Evolutionary conservation across 2,797 vertebrate species (phyloP).

Genomic region (Phalloptychus januarius): DNA sequence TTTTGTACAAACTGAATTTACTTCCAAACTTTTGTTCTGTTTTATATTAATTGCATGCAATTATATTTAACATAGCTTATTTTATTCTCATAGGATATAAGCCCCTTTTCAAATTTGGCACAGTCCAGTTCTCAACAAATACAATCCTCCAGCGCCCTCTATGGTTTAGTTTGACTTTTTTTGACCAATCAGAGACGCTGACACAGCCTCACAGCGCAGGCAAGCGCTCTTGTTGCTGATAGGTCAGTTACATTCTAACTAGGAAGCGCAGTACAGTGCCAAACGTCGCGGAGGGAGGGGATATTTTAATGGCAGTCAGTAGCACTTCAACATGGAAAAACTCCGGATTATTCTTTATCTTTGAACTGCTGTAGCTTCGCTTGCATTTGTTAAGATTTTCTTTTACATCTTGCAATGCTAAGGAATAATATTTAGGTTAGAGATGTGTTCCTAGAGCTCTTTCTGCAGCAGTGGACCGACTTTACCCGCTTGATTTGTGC

Average conservation of each 20-base stretch:
- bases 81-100: neutral
- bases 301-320: slow-evolving; percentile 81
- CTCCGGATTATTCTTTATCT: slow-evolving; percentile 67
- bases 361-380: slow-evolving; percentile 28
- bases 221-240: slow-evolving; percentile 52
- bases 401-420: neutral
- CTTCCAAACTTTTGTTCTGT: neutral
- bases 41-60: neutral
- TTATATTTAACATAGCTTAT: neutral
- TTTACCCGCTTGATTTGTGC: slow-evolving; percentile 74
- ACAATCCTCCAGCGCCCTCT: slow-evolving; percentile 58
- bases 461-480: slow-evolving; percentile 54
- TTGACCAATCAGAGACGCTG: slow-evolving; percentile 61
- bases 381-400: slow-evolving; percentile 1
- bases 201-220: neutral
- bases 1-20: neutral
- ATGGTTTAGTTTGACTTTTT: slow-evolving; percentile 35
- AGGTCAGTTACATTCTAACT: slow-evolving; percentile 43
- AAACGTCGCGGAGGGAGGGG: slow-evolving; percentile 79
- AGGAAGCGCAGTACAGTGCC: slow-evolving; percentile 46
- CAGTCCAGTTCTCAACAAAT: slow-evolving; percentile 8
- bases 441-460: slow-evolving; percentile 46
- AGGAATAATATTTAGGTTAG: neutral
- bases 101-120: no score
- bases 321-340: slow-evolving; percentile 73